Evolutionary conservation across 2,888 invertebrate species (phyloP), one percentile per base, ranked within the genome.

Genomic region (Pyrochroa serraticornis): DNA sequence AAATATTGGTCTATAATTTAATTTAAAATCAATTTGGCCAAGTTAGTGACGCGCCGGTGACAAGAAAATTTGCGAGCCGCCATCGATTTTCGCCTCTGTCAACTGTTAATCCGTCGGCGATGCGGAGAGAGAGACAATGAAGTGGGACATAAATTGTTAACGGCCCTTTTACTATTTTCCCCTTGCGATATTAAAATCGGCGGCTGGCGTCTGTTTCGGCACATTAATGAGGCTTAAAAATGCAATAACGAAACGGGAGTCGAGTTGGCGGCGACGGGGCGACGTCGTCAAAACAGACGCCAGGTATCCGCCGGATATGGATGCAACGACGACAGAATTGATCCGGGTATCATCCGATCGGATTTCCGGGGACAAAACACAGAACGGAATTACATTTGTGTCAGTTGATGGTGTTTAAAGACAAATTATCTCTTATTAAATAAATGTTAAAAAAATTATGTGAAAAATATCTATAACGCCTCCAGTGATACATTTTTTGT

Each of bases 1-100:
- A 75, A 77, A 75, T 75, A 74, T 74, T 67, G 64, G 65, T 63
- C 70, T 72, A 74, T 75, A 76, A 77, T 76, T 76, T 75, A 72
- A 75, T 76, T 75, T 74, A 71, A 71, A 75, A 76, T 75, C 75
- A 75, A 76, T 73, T 73, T 74, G 62, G 69, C 61, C 55, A 69
- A 71, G 68, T 69, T 68, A 70, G 69, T 71, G 72, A 71, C 70
- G 71, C 60, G 66, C 64, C 65, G 67, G 64, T 70, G 75, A 74
- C 75, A 72, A 67, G 72, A 62, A 70, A 73, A 72, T 73, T 74
- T 71, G 72, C 67, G 70, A 63, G 59, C 47, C 33, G 66, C 65
- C 70, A 71, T 73, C 71, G 74, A 73, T 71, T 70, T 51, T 33
- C 50, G 34, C 34, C 13, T 32, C 14, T 56, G 43, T 55, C 48